Conservation (phyloP, 2,797 vertebrate genomes). For the Percopsis omiscomaycus region DNA sequence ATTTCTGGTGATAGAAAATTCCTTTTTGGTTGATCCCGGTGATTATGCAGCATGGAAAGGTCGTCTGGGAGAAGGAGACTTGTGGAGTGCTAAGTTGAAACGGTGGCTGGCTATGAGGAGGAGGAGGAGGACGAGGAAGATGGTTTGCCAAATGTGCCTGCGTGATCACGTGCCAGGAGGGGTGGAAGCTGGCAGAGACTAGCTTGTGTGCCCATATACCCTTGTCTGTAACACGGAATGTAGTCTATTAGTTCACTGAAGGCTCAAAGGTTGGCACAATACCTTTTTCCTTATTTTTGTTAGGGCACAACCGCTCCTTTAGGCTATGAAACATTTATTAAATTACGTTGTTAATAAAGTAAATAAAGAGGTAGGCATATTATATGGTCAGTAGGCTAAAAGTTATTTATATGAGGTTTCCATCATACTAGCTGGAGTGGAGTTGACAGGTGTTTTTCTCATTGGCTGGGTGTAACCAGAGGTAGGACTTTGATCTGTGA, state of each 20-base stretch:
- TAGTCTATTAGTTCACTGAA: too few species aligned
- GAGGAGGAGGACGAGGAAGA: slow-evolving; percentile 1
- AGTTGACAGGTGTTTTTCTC: not conserved
- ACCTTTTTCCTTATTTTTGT: not conserved
- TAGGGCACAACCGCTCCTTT: not conserved
- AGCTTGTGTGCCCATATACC: not conserved
- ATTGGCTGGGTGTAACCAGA: slow-evolving; percentile 4
- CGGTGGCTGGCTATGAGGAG: not conserved
- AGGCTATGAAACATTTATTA: too few species aligned
- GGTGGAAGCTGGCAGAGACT: not conserved
- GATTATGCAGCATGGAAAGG: not conserved
- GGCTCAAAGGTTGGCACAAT: not conserved
- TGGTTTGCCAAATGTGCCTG: slow-evolving; percentile 9
- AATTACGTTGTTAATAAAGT: too few species aligned
- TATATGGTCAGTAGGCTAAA: too few species aligned
- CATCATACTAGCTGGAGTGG: not conserved
- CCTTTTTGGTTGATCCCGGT: slow-evolving; percentile 24
- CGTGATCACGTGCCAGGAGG: not conserved
- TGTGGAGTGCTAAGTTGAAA: not conserved
- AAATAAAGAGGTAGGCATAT: too few species aligned
- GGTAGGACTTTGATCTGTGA: slow-evolving; percentile 29
- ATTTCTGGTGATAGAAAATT: slow-evolving; percentile 31
- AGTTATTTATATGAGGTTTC: too few species aligned
- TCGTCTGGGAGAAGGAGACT: slow-evolving; percentile 24
- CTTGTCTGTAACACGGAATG: not conserved